These are phyloP conservation scores for Galeopterus variegatus DNA, from an alignment of 2,113 vertebrate species.

Conservation along the genomic window DNA sequence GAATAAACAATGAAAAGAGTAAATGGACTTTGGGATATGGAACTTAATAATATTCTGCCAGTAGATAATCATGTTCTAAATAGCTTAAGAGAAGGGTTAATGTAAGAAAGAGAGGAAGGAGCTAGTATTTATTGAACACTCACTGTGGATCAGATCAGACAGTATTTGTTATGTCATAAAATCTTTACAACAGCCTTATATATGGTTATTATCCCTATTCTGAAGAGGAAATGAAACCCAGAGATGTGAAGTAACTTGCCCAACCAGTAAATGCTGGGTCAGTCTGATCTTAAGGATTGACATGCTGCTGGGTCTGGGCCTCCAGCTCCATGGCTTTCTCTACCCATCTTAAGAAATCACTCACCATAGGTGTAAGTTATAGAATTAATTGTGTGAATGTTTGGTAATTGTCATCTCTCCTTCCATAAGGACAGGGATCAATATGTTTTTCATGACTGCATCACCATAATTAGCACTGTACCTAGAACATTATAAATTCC, in stretches of 20 bases:
- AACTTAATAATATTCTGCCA: conserved; percentile 27
- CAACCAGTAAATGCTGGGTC: not conserved
- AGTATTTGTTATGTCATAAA: not conserved
- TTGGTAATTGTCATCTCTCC: conserved; percentile 7
- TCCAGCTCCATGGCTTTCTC: not conserved
- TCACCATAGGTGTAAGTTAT: not conserved
- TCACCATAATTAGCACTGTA: not conserved
- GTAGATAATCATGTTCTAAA: not conserved
- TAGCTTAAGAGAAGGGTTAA: conserved; percentile 12
- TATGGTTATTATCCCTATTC: not conserved
- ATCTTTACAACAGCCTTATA: not conserved
- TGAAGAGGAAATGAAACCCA: conserved; percentile 33
- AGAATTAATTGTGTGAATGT: not conserved
- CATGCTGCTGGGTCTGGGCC: not conserved
- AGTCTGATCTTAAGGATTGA: not conserved
- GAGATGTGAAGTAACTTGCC: not conserved
- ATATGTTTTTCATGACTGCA: not conserved
- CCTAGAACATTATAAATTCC: conserved; percentile 4
- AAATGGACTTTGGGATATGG: not conserved
- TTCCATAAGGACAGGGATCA: not conserved
- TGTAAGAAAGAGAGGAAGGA: not conserved
- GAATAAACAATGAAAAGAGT: not conserved
- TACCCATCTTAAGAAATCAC: not conserved
- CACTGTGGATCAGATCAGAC: not conserved
- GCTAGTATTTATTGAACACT: not conserved